phyloP scores from a whole-genome alignment of 2,113 vertebrate genomes.

The Eulemur macaco region DNA sequence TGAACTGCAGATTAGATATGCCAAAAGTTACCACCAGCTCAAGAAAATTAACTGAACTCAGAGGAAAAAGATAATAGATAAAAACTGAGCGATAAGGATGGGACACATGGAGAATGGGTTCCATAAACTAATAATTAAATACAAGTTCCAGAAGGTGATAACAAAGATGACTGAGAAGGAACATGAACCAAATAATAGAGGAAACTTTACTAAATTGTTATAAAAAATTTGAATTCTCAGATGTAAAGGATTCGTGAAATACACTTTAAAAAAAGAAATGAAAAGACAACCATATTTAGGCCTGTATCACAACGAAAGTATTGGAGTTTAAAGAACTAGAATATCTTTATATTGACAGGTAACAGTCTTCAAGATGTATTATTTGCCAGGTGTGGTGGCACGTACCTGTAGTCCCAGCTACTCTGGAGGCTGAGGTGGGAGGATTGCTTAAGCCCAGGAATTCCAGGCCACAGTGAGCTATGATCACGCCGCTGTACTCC shows the following conservation, averaged over 20 bases:
- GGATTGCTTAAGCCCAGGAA: too few species aligned
- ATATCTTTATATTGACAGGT: background rate
- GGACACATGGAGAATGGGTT: background rate
- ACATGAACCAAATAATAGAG: background rate
- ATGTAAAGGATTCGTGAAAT: background rate
- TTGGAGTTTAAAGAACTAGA: conserved; percentile 38
- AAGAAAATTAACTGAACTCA: background rate
- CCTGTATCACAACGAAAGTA: background rate
- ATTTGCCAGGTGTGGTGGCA: too few species aligned
- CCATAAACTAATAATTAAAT: conserved; percentile 14
- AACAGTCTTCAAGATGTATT: background rate
- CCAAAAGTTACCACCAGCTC: background rate
- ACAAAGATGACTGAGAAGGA: background rate
- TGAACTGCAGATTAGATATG: background rate
- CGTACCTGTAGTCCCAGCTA: too few species aligned
- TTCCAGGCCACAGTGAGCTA: too few species aligned
- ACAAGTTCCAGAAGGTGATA: background rate
- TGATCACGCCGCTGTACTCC: too few species aligned
- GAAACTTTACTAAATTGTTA: conserved; percentile 6
- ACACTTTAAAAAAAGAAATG: conserved; percentile 7
- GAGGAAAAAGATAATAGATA: background rate
- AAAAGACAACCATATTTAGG: conserved; percentile 21
- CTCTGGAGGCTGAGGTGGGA: too few species aligned
- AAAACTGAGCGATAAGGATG: background rate
- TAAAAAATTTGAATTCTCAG: background rate